Evolutionary conservation across 1,140 invertebrate species (phyloP).

Genomic region (Drusus annulatus): DNA sequence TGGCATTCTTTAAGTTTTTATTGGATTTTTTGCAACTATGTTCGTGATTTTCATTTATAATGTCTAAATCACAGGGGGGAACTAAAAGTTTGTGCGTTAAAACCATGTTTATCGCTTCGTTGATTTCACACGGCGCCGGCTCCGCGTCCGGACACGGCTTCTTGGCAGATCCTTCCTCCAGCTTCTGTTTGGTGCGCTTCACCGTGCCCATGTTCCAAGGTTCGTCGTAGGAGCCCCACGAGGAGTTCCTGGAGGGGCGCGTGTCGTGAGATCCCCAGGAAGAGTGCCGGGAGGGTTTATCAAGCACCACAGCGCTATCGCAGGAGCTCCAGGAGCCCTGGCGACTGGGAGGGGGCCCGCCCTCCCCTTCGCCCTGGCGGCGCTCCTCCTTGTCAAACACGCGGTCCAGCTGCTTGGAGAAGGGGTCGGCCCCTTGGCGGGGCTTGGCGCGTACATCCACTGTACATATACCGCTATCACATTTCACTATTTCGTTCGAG

Average conservation of each 20-base stretch:
- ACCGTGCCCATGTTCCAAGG: slow-evolving; percentile 79
- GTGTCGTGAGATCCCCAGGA: slow-evolving; percentile 86
- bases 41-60: slow-evolving; percentile 66
- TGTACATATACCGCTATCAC: slow-evolving; percentile 67
- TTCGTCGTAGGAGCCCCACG: slow-evolving; percentile 83
- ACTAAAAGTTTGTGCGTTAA: slow-evolving; percentile 59
- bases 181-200: slow-evolving; percentile 80
- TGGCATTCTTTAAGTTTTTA: slow-evolving; percentile 46
- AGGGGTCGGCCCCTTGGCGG: slow-evolving; percentile 74
- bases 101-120: slow-evolving; percentile 59
- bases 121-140: slow-evolving; percentile 61
- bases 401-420: slow-evolving; percentile 80
- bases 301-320: slow-evolving; percentile 81
- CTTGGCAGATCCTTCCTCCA: slow-evolving; percentile 76
- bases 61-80: slow-evolving; percentile 63
- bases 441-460: slow-evolving; percentile 66
- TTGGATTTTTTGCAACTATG: slow-evolving; percentile 51
- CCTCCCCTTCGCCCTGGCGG: slow-evolving; percentile 69
- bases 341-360: slow-evolving; percentile 73
- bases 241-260: slow-evolving; percentile 80
- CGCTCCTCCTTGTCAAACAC: slow-evolving; percentile 82
- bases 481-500: slow-evolving; percentile 70
- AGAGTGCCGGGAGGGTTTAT: slow-evolving; percentile 81
- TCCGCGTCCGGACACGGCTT: slow-evolving; percentile 70
- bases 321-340: slow-evolving; percentile 87